phyloP scores from a whole-genome alignment of 2,888 invertebrate genomes.

The Proisotoma minuta region DNA sequence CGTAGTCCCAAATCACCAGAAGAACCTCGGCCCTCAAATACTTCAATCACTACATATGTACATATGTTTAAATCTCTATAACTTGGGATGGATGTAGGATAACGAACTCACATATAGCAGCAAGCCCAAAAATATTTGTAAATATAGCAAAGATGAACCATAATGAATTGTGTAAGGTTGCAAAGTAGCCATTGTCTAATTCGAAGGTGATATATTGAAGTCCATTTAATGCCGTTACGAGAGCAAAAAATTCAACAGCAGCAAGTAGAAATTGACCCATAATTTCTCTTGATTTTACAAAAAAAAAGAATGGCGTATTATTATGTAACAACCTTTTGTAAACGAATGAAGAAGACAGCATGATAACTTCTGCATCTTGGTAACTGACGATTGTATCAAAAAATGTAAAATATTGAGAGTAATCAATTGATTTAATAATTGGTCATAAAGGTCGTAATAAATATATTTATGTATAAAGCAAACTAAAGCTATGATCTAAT shows the following conservation, averaged over 20 bases:
- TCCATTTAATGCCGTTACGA: neutral
- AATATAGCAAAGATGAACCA: constrained; percentile 9
- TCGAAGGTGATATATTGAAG: neutral
- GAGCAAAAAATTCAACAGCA: neutral
- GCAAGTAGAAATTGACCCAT: constrained; percentile 4
- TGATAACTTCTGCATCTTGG: too few species aligned
- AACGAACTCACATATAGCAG: constrained; percentile 2
- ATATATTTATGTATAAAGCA: too few species aligned
- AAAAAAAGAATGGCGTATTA: too few species aligned
- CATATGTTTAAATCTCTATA: neutral
- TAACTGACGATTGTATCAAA: too few species aligned
- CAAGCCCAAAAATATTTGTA: neutral
- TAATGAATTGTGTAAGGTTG: constrained; percentile 1
- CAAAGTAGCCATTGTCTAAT: neutral
- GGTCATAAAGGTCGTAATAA: too few species aligned
- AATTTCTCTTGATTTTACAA: too few species aligned
- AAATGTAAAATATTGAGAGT: too few species aligned
- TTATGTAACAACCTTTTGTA: too few species aligned
- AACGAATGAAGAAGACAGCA: too few species aligned
- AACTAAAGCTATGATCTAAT: too few species aligned
- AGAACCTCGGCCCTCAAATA: neutral
- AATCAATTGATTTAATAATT: too few species aligned
- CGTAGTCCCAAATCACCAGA: neutral
- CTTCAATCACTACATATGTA: neutral
- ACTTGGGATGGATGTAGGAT: neutral